phyloP scores from a whole-genome alignment of 2,797 vertebrate genomes.

The Enteromius paludinosus region DNA sequence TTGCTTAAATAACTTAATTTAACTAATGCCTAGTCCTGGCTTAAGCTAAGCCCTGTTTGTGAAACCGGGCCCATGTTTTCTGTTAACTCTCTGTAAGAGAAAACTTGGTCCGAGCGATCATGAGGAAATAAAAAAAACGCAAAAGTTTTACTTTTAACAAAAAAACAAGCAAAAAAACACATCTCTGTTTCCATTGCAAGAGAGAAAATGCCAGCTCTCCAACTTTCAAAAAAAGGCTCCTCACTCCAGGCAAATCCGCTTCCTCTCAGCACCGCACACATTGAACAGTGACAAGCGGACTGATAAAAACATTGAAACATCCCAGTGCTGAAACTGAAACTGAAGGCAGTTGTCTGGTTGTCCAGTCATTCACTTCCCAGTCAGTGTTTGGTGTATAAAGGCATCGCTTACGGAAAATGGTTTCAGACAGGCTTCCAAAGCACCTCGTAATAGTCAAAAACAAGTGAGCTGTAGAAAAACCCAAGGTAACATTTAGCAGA shows the following conservation, averaged over 20 bases:
- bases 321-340: not conserved
- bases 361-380: slow-evolving; percentile 9
- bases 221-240: not conserved
- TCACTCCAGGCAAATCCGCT: not conserved
- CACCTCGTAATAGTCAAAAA: not conserved
- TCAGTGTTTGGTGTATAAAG: not conserved
- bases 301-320: slow-evolving; percentile 5
- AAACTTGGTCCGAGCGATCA: not conserved
- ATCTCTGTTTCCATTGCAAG: not conserved
- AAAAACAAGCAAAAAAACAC: not conserved
- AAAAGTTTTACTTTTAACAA: not conserved
- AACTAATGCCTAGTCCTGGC: too few species aligned
- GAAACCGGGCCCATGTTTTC: too few species aligned
- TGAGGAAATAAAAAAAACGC: not conserved
- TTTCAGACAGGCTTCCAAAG: slow-evolving; percentile 5
- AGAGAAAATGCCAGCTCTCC: not conserved
- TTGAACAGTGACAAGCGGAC: slow-evolving; percentile 4
- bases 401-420: not conserved
- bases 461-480: not conserved
- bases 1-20: too few species aligned
- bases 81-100: not conserved
- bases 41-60: too few species aligned
- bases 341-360: not conserved
- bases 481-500: not conserved
- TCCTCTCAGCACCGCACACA: slow-evolving; percentile 1